Percentiles rank a stretch among this genome's conserved stretches.
Evolutionary conservation across 2,113 vertebrate species (phyloP).

Genomic region (Uria aalge): DNA sequence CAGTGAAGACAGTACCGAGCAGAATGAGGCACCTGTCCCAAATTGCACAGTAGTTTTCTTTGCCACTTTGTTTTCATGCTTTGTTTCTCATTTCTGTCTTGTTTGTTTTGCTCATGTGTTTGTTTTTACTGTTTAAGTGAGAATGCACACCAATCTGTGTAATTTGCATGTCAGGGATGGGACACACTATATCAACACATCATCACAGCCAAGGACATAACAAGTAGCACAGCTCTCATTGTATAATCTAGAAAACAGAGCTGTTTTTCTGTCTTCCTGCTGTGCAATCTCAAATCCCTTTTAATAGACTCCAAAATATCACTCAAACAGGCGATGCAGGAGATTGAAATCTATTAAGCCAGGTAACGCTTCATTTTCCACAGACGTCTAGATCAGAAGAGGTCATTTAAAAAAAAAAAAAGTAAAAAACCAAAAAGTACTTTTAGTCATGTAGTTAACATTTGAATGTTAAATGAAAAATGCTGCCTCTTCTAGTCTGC

Average conservation of each 20-base stretch:
- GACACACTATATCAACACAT: background rate
- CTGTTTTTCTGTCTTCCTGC: background rate
- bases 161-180: background rate
- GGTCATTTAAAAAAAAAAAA: background rate
- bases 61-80: background rate
- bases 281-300: background rate
- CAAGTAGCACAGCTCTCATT: background rate
- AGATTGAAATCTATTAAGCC: constrained; percentile 49
- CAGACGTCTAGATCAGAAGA: background rate
- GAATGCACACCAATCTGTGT: background rate
- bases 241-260: constrained; percentile 22
- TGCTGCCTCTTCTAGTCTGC: background rate
- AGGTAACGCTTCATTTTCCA: constrained; percentile 43
- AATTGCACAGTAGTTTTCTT: background rate
- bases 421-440: too few species aligned
- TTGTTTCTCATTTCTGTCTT: background rate
- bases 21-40: background rate
- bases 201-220: background rate
- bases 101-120: background rate
- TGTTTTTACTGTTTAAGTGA: background rate
- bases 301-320: constrained; percentile 32
- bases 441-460: constrained; percentile 6
- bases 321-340: background rate
- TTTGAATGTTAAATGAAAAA: constrained; percentile 16
- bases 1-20: background rate